Evolutionary conservation across 2,888 invertebrate genomes (phyloP), one percentile per base, ranked within the genome.

Genomic region (Yponomeuta evonymella): DNA sequence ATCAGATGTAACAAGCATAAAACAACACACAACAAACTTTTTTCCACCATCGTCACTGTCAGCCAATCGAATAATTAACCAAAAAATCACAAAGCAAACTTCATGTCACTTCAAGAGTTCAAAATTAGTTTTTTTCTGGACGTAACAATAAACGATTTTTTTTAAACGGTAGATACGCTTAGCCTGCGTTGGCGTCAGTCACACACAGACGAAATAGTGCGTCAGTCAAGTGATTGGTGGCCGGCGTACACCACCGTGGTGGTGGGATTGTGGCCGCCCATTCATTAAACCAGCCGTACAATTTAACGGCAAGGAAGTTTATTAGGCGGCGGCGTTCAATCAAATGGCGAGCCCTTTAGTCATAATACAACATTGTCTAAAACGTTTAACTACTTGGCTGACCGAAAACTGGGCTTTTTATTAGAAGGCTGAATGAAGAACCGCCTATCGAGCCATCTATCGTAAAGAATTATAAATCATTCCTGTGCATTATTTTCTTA

Each of bases 161-260:
- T 48, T 48, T 48, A 29, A 48, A 29, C 2, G 6, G 8, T 12
- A 68, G 11, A 23, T 11, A 51, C 23, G 30, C 68, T 48, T 51
- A n/a, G 68, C 48, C 48, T 68, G 2, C 29, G n/a, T 5, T 1
- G 2, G 5, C 33, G 33, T 33, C 2, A 33, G 33, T 33, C 33
- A 33, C 33, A n/a, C n/a, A n/a, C n/a, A n/a, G n/a, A n/a, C n/a
- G n/a, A n/a, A n/a, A n/a, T n/a, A n/a, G n/a, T n/a, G n/a, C 48
- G 70, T 30, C 63, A 70, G 73, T 73, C 72, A 72, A 75, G 72
- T 72, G 72, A 70, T 66, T 73, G 72, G 69, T 72, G 66, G 30
- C 48, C 51, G 70, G 68, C 69, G 58, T 70, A 43, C 64, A 68
- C 69, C 36, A 64, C 43, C 70, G 8, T 43, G 64, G 72, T 70